Conservation (phyloP, 2,888 invertebrate genomes). For the Augiades crinisus region DNA sequence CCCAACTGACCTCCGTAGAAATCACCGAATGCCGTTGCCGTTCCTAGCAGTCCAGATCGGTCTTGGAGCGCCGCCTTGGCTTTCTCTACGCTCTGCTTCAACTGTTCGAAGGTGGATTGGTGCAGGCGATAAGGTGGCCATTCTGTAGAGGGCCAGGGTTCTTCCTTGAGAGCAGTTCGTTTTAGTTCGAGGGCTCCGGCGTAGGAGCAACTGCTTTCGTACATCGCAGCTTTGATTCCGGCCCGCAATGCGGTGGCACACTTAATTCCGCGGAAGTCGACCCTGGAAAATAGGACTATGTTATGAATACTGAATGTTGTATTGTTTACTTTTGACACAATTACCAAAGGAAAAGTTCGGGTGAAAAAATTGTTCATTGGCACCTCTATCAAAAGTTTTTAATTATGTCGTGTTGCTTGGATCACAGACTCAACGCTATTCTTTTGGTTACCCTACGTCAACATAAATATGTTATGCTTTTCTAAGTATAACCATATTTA, state of each 20-base stretch:
- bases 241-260: slow-evolving; percentile 66
- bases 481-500: too few species aligned
- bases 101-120: slow-evolving; percentile 93
- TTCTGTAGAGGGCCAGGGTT: slow-evolving; percentile 83
- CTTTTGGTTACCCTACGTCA: too few species aligned
- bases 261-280: slow-evolving; percentile 67
- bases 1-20: slow-evolving; percentile 81
- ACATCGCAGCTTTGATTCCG: slow-evolving; percentile 84
- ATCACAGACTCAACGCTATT: too few species aligned
- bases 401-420: too few species aligned
- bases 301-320: background rate
- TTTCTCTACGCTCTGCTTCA: slow-evolving; percentile 95
- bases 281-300: slow-evolving; percentile 43
- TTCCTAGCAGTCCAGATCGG: slow-evolving; percentile 84
- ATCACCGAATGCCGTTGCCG: slow-evolving; percentile 87
- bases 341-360: too few species aligned
- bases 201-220: slow-evolving; percentile 96
- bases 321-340: too few species aligned
- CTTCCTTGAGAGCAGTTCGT: slow-evolving; percentile 82
- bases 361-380: too few species aligned
- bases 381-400: too few species aligned
- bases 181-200: slow-evolving; percentile 91
- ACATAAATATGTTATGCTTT: too few species aligned
- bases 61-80: slow-evolving; percentile 93
- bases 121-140: slow-evolving; percentile 91